Evolutionary conservation across 2,113 vertebrate genomes (phyloP), one percentile per base, ranked within the genome.

Genomic region (Petroica traversi): DNA sequence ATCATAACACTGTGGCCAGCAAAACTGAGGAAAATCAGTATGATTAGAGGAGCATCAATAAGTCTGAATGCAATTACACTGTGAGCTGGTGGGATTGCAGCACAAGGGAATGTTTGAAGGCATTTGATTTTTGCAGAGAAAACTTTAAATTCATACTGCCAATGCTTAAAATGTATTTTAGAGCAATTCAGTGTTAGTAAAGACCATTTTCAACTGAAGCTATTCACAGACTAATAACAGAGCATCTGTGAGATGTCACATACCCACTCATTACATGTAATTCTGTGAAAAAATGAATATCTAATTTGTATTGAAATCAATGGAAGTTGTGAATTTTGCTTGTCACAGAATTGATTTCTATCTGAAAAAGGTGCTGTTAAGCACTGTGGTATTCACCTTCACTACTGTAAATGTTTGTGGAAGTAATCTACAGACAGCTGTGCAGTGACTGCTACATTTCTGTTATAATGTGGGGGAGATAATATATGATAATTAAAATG

Each of bases 221-320:
- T 90, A 93, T 90, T 96, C 63, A 85, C 16, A 76, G 63, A 80
- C 55, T 93, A 96, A 93, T 93, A 93, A 69, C 74, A 92, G 77
- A 80, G 71, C 74, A 87, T 91, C 73, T 57, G 40, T 75, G 87
- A 72, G 80, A 91, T 81, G 91, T 67, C 68, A 92, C 55, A 76
- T 88, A 82, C 29, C 62, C 71, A 16, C 31, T 79, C 83, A 89
- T 85, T 93, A 89, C 19, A 76, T 26, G 46, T 57, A 79, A 51
- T 95, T 89, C 58, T 73, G 49, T 51, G 69, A 88, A 87, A 71
- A 89, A 76, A 74, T 19, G n/a, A 85, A 38, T 3, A 4, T 80
- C 38, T 89, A 73, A 94, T 92, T 91, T 91, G 38, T 88, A 59
- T 33, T 64, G 41, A 95, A 91, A 93, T 87, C 66, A 88, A 59